Base-by-base conservation (phyloP, 1,140 invertebrate genomes). In the Thereuonema tuberculata region DNA sequence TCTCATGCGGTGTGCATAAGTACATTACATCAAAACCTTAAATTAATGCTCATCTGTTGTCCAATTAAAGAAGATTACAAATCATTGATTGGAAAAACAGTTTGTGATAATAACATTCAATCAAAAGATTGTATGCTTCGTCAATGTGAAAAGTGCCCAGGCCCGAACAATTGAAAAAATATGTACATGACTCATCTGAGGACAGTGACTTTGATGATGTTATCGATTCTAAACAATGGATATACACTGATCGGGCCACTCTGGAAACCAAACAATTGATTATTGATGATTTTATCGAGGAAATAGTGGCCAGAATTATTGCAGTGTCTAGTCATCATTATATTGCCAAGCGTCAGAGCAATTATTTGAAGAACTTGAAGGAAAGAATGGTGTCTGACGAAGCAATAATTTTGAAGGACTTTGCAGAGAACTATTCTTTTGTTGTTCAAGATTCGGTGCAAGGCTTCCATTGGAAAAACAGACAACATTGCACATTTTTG, bases 371-470 rank as follows among this genome's bases (percentile, higher is more conserved):
- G 20, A 21, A 9, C 5, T 26, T 57, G 17, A 37, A 65, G 46
- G 53, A 61, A 56, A 56, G 59, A 23, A 24, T 67, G 2, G 21
- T 20, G 5, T 25, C 52, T n/a, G 20, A 26, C 52, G 61, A 61
- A 49, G 60, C 28, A 47, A 23, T 67, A 21, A 29, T 66, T 25
- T 43, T 66, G 14, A 61, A 64, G 15, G 69, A 72, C 61, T 68
- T 70, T 65, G 67, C 67, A 57, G 63, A 72, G 66, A 70, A 70
- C 50, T 72, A 64, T 57, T 64, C 62, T 15, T 70, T 69, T 60
- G 27, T 67, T 17, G 58, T 69, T 48, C 65, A 70, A 63, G 64
- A 71, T 62, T 64, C 63, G 49, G 62, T 63, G 23, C 66, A 71
- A 17, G 31, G 31, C 31, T 37, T 37, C 31, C 31, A 37, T 17